Base-by-base conservation (phyloP, 2,113 vertebrate species). In the Puntigrus tetrazona region DNA sequence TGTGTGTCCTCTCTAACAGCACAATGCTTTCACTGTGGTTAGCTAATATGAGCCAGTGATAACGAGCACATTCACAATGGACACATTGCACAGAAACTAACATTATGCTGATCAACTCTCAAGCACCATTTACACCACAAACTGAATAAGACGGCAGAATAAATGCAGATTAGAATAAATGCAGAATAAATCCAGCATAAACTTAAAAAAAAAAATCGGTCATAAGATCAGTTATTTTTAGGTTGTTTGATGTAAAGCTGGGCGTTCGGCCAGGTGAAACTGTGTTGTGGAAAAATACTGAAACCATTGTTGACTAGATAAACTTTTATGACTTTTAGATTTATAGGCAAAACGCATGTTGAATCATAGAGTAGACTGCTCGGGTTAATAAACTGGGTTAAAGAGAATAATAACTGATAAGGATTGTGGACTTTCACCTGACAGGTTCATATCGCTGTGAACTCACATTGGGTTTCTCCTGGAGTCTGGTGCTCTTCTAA, bases 351-450 rank as follows among this genome's bases (percentile, higher is more conserved):
- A 50, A 50, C 70, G 41, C 6, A 38, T 38, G 41, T 55, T 10
- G 55, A 41, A 78, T 43, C 22, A 73, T 74, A 67, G 38, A 43
- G 29, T 31, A 20, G 70, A 16, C 34, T 63, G 57, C 59, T 43
- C 36, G 27, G 38, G 20, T 34, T 70, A 63, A 59, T 84, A 78
- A 82, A 88, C 82, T 90, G 63, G 88, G 86, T 70, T 50, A 57
- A 85, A 79, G 78, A 77, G 69, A 89, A 86, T 86, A 85, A 84
- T 81, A 84, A 45, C 55, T 88, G 89, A 93, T 93, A 92, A 91
- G 78, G 47, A 25, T 7, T 8, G 75, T 89, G 92, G 91, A 94
- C 93, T 93, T 95, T 94, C 81, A 88, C 88, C 92, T 45, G 76
- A 18, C 81, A 88, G 90, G 91, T 92, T 90, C 86, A 80, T 84